phyloP scores from a whole-genome alignment of 2,888 invertebrate genomes.

The Hyposoter dolosus region DNA sequence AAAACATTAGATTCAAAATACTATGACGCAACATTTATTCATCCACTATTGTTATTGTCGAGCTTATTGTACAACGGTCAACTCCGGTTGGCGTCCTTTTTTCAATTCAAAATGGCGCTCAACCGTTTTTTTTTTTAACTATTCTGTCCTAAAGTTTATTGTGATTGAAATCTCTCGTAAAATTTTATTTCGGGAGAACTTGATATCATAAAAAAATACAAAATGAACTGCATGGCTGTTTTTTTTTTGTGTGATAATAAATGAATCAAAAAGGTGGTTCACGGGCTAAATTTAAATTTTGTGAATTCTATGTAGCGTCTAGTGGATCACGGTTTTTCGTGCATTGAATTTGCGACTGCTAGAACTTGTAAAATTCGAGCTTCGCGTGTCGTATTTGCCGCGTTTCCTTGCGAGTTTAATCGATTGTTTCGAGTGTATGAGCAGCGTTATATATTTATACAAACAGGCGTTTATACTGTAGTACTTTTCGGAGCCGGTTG shows the following conservation, averaged over 20 bases:
- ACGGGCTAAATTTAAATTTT: not conserved
- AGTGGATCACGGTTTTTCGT: not conserved
- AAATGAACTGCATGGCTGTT: no score
- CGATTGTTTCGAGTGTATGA: conserved; percentile 8
- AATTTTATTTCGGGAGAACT: no score
- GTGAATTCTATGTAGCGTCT: not conserved
- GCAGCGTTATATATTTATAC: conserved; percentile 14
- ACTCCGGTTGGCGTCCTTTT: not conserved
- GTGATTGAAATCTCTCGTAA: no score
- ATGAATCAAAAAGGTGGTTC: not conserved
- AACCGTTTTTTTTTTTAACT: not conserved
- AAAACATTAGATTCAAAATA: not conserved
- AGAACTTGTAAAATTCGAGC: not conserved
- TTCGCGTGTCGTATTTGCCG: not conserved
- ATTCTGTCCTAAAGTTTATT: no score
- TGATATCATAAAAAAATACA: no score
- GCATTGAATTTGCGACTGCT: not conserved
- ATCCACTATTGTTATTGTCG: not conserved
- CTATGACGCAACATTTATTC: not conserved
- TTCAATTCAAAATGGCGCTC: not conserved
- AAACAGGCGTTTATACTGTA: conserved; percentile 3
- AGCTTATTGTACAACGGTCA: not conserved
- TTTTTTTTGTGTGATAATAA: no score
- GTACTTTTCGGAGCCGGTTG: conserved; percentile 58
- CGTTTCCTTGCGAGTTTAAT: conserved; percentile 3